Evolutionary conservation across 2,113 vertebrate species (phyloP).

Genomic region (Sceloporus undulatus): DNA sequence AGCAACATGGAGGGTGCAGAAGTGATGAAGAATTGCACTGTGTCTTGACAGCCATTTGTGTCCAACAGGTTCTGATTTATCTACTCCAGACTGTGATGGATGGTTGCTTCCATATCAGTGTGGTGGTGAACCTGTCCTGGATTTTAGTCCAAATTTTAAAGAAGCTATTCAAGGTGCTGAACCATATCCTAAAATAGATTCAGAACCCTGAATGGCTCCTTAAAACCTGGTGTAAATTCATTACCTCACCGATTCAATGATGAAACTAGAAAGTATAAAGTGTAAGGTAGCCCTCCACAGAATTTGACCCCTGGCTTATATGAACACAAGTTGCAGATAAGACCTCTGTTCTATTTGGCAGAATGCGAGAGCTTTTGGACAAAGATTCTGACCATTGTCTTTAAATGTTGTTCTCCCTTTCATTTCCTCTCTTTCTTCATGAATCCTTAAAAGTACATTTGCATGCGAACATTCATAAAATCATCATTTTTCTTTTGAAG

Average conservation of each 20-base stretch:
- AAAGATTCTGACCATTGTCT: background rate
- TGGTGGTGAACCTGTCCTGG: no score
- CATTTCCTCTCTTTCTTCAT: no score
- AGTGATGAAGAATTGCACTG: no score
- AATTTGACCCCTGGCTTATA: background rate
- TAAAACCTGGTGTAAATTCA: background rate
- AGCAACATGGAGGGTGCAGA: no score
- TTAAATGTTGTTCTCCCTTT: background rate
- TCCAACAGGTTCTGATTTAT: no score
- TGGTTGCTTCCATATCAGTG: no score
- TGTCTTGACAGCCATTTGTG: no score
- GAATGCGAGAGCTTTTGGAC: background rate
- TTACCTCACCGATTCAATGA: background rate
- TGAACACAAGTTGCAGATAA: background rate
- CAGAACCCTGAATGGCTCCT: background rate
- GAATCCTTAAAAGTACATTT: slow-evolving; percentile 14
- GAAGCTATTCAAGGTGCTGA: background rate
- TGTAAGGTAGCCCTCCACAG: background rate
- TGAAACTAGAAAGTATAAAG: background rate
- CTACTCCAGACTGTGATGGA: no score
- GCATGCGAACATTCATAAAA: background rate
- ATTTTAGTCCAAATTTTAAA: no score
- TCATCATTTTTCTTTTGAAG: slow-evolving; percentile 28
- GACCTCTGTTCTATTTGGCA: background rate
- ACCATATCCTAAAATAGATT: background rate